Conservation (phyloP, 2,888 invertebrate species). For the Ptychoptera albimana region DNA sequence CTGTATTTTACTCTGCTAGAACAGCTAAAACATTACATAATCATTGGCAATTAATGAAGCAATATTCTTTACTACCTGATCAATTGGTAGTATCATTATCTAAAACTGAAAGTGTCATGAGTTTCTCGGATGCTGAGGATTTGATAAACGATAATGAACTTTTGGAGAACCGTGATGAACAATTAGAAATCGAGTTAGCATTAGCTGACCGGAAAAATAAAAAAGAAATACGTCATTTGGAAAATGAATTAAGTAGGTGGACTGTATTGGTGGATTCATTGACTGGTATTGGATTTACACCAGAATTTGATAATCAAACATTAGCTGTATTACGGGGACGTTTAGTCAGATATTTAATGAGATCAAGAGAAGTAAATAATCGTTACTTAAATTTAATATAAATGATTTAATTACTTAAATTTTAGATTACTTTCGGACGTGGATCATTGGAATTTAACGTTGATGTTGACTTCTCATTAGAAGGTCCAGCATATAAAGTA, state of each 20-base stretch:
- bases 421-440: constrained; percentile 77
- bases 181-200: constrained; percentile 60
- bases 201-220: constrained; percentile 61
- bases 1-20: constrained; percentile 73
- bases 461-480: constrained; percentile 84
- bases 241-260: constrained; percentile 81
- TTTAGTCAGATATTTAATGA: constrained; percentile 85
- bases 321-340: constrained; percentile 82
- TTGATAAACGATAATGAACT: constrained; percentile 70
- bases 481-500: constrained; percentile 89
- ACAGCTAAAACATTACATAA: constrained; percentile 69
- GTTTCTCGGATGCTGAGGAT: constrained; percentile 88
- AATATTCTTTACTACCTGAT: constrained; percentile 80
- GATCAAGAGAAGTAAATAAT: constrained; percentile 59
- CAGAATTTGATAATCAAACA: constrained; percentile 87
- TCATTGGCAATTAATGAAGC: constrained; percentile 87
- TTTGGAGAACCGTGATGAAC: constrained; percentile 62
- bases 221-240: constrained; percentile 72
- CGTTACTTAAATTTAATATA: not conserved
- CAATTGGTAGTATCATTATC: constrained; percentile 56
- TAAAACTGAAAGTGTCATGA: constrained; percentile 45
- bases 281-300: constrained; percentile 56
- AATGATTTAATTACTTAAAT: not conserved
- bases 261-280: constrained; percentile 86
- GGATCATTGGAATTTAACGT: constrained; percentile 76